These are phyloP conservation scores for Agrilus biguttatus DNA, from an alignment of 2,888 invertebrate species.

Conservation along the genomic window DNA sequence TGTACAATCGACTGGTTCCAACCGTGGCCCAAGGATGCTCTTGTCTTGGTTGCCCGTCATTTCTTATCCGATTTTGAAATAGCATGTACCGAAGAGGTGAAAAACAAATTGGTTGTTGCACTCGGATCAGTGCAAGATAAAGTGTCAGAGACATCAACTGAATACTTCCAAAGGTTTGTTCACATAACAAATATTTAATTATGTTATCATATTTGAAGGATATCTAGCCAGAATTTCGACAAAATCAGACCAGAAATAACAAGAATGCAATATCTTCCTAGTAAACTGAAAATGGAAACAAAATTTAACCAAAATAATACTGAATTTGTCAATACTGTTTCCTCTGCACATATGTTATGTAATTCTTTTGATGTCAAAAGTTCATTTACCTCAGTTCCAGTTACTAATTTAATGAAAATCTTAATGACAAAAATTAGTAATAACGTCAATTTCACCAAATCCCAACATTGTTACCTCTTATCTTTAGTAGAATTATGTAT, in stretches of 20 bases:
- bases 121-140: constrained; percentile 89
- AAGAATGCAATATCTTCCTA: too few species aligned
- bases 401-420: too few species aligned
- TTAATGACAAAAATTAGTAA: too few species aligned
- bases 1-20: constrained; percentile 98
- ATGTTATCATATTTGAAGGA: background rate
- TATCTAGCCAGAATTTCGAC: background rate
- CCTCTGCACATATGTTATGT: too few species aligned
- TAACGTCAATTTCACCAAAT: too few species aligned
- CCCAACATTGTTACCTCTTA: too few species aligned
- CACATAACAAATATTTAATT: background rate
- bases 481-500: too few species aligned
- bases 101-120: constrained; percentile 73
- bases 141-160: constrained; percentile 69
- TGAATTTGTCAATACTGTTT: too few species aligned
- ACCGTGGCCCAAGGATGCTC: constrained; percentile 92
- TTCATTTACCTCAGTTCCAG: too few species aligned
- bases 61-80: constrained; percentile 81
- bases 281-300: too few species aligned
- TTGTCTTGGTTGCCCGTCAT: constrained; percentile 84
- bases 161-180: constrained; percentile 63
- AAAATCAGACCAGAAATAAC: background rate
- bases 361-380: too few species aligned
- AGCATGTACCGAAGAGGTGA: constrained; percentile 71
- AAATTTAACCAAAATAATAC: too few species aligned